Evolutionary conservation across 2,888 invertebrate genomes (phyloP).

Genomic region (Synanthedon andrenaeformis): DNA sequence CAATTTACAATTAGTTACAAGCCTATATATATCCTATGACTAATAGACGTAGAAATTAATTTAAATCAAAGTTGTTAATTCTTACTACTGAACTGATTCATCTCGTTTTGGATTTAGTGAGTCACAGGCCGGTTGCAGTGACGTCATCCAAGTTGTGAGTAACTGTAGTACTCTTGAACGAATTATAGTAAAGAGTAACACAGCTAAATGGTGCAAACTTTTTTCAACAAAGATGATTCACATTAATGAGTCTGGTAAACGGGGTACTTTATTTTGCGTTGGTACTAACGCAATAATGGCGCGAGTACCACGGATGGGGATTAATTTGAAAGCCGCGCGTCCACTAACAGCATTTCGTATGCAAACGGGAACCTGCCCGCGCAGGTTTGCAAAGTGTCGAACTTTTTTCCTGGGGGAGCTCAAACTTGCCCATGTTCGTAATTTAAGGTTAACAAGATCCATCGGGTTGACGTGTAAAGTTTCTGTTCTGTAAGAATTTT

Average conservation of each 20-base stretch:
- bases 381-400: conserved; percentile 35
- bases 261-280: conserved; percentile 18
- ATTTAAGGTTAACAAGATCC: conserved; percentile 15
- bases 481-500: no score
- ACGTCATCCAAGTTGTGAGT: conserved; percentile 39
- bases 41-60: not conserved
- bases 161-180: conserved; percentile 19
- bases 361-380: conserved; percentile 33
- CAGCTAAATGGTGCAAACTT: conserved; percentile 6
- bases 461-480: no score
- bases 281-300: conserved; percentile 1
- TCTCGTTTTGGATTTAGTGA: conserved; percentile 28
- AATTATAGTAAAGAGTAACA: conserved; percentile 19
- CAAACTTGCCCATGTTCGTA: conserved; percentile 18
- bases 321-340: conserved; percentile 1
- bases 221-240: conserved; percentile 18
- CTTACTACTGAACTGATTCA: conserved; percentile 20
- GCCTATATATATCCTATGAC: no score
- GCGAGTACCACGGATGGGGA: conserved; percentile 3
- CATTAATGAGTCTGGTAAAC: no score
- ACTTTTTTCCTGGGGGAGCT: conserved; percentile 31
- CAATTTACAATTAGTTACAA: no score
- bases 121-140: conserved; percentile 33
- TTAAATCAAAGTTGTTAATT: not conserved
- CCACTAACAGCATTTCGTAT: conserved; percentile 40